These are phyloP conservation scores for Periparus ater DNA, from an alignment of 2,797 vertebrate species.

Conservation along the genomic window DNA sequence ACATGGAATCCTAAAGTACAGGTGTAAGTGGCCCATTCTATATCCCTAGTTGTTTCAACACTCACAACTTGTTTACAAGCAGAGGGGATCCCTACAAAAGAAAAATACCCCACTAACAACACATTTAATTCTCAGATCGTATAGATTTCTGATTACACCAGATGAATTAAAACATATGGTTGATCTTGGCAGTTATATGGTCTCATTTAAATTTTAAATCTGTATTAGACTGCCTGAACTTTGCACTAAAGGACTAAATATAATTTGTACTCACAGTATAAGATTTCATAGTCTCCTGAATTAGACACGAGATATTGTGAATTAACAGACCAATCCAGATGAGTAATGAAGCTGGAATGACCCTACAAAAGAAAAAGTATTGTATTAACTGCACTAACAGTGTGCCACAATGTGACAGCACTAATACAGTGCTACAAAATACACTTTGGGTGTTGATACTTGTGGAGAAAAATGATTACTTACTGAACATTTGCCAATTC, in stretches of 20 bases:
- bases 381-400: background rate
- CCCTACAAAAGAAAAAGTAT: constrained; percentile 78
- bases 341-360: constrained; percentile 98
- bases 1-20: constrained; percentile 95
- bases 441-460: background rate
- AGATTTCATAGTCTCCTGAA: constrained; percentile 98
- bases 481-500: constrained; percentile 96
- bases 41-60: constrained; percentile 92
- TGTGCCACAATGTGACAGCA: background rate
- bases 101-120: background rate
- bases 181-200: background rate
- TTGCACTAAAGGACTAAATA: constrained; percentile 26
- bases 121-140: background rate
- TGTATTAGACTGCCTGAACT: constrained; percentile 4
- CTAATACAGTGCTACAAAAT: background rate
- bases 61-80: constrained; percentile 98
- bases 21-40: constrained; percentile 90
- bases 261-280: constrained; percentile 91
- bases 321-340: constrained; percentile 96
- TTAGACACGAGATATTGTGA: constrained; percentile 97
- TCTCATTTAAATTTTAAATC: constrained; percentile 52
- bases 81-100: constrained; percentile 89
- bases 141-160: constrained; percentile 16
- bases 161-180: constrained; percentile 56
- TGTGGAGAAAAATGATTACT: constrained; percentile 48